Evolutionary conservation across 2,888 invertebrate species (phyloP).

Genomic region (Pachymerium ferrugineum): DNA sequence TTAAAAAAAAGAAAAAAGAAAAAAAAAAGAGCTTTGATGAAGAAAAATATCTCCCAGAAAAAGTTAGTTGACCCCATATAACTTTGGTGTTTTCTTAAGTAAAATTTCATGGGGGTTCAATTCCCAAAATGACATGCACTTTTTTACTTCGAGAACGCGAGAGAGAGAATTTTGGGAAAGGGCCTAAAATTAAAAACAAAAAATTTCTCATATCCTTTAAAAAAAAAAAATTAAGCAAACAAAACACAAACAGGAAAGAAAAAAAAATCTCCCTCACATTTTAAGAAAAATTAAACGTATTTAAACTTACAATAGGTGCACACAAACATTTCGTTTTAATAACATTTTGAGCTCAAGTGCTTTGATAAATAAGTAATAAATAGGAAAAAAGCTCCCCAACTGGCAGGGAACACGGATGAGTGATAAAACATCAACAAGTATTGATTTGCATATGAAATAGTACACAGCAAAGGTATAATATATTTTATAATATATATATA

Average conservation of each 20-base stretch:
- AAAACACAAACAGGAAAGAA: not conserved
- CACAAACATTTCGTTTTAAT: constrained; percentile 23
- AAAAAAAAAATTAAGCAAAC: not conserved
- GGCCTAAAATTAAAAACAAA: no score
- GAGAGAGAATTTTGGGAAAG: not conserved
- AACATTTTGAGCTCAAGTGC: constrained; percentile 35
- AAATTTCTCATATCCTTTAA: no score
- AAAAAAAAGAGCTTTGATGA: not conserved
- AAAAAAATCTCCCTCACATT: not conserved
- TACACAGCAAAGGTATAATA: constrained; percentile 44
- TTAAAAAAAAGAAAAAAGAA: no score
- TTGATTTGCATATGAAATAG: constrained; percentile 34
- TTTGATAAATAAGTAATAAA: constrained; percentile 35
- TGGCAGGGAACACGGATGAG: constrained; percentile 32
- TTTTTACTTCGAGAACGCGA: not conserved
- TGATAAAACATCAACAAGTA: constrained; percentile 34
- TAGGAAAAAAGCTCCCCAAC: constrained; percentile 34
- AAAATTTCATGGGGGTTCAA: no score
- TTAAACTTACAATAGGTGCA: constrained; percentile 33
- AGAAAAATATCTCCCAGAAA: constrained; percentile 10
- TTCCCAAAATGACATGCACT: not conserved
- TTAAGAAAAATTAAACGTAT: not conserved
- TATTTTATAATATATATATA: constrained; percentile 20
- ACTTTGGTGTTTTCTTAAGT: no score
- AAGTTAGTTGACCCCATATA: no score